These are phyloP conservation scores for Drosophila meridiana DNA, from an alignment of 2,888 invertebrate genomes.

Conservation along the genomic window DNA sequence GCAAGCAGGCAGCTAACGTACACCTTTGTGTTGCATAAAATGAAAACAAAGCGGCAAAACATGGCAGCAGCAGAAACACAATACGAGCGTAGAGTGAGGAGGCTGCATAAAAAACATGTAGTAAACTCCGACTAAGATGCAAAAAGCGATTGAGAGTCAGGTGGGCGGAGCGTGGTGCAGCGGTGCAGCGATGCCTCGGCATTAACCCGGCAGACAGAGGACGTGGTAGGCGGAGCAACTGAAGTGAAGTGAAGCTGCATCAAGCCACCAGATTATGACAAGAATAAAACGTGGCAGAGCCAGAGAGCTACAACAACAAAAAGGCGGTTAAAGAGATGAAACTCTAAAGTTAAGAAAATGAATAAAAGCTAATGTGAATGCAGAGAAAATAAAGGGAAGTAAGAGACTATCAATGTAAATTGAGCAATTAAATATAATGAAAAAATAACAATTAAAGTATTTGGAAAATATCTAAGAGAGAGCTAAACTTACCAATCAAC, in stretches of 20 bases:
- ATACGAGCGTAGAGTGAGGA: neutral
- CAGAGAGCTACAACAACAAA: slow-evolving; percentile 41
- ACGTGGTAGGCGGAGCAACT: slow-evolving; percentile 11
- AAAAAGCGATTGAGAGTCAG: slow-evolving; percentile 8
- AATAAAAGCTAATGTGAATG: neutral
- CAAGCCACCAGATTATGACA: slow-evolving; percentile 67
- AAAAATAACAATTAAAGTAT: neutral
- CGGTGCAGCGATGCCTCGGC: slow-evolving; percentile 27
- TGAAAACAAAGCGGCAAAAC: slow-evolving; percentile 41
- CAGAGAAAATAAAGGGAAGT: too few relatives aligned
- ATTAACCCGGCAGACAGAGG: slow-evolving; percentile 34
- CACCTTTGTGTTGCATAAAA: slow-evolving; percentile 59
- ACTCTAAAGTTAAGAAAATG: neutral
- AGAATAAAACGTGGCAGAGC: slow-evolving; percentile 59
- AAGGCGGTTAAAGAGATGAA: slow-evolving; percentile 17
- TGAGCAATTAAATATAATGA: neutral
- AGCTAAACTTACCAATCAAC: slow-evolving; percentile 14
- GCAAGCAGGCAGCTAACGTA: slow-evolving; percentile 49
- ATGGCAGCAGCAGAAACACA: slow-evolving; percentile 2
- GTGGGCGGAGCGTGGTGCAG: neutral
- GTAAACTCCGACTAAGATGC: slow-evolving; percentile 30
- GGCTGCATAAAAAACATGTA: slow-evolving; percentile 11
- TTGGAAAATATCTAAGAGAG: neutral
- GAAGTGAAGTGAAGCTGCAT: slow-evolving; percentile 39
- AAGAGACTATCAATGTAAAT: neutral